These are phyloP conservation scores for Frankliniella fusca DNA, from an alignment of 2,888 invertebrate genomes.

Conservation along the genomic window DNA sequence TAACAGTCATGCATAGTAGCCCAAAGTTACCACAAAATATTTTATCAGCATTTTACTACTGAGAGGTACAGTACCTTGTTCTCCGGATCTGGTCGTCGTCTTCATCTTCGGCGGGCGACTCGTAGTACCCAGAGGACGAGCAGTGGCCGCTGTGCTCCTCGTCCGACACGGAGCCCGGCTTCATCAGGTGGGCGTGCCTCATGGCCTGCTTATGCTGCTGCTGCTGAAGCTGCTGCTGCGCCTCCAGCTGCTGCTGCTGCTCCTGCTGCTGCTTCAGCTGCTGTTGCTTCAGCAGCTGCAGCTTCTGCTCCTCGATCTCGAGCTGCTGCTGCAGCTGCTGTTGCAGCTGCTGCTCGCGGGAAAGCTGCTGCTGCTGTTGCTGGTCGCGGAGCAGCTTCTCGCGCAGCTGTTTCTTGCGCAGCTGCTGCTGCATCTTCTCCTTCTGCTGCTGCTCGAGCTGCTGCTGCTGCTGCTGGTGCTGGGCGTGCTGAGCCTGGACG, in stretches of 20 bases:
- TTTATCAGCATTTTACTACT: too few species aligned
- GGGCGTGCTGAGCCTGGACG: neutral
- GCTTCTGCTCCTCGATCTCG: constrained; percentile 9
- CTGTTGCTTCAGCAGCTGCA: constrained; percentile 15
- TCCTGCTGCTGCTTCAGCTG: neutral
- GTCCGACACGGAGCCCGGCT: constrained; percentile 30
- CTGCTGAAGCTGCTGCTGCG: neutral
- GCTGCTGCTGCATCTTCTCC: neutral
- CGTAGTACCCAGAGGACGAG: constrained; percentile 70
- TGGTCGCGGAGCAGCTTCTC: constrained; percentile 8
- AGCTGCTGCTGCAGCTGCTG: constrained; percentile 13
- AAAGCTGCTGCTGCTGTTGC: neutral
- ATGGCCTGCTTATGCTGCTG: neutral
- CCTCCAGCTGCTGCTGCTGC: neutral
- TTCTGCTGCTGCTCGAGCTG: neutral
- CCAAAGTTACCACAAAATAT: too few species aligned
- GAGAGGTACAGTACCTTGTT: too few species aligned
- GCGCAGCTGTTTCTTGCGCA: neutral
- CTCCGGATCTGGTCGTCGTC: constrained; percentile 51
- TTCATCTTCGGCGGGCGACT: constrained; percentile 67
- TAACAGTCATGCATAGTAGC: too few species aligned
- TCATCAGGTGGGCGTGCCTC: neutral
- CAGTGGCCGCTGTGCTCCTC: constrained; percentile 50
- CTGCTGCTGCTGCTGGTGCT: neutral
- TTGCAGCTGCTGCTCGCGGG: neutral